A percentile compares a stretch with the other conserved stretches of the same genome.
Conservation (phyloP, 2,113 vertebrate genomes). For the Cathartes aura region DNA sequence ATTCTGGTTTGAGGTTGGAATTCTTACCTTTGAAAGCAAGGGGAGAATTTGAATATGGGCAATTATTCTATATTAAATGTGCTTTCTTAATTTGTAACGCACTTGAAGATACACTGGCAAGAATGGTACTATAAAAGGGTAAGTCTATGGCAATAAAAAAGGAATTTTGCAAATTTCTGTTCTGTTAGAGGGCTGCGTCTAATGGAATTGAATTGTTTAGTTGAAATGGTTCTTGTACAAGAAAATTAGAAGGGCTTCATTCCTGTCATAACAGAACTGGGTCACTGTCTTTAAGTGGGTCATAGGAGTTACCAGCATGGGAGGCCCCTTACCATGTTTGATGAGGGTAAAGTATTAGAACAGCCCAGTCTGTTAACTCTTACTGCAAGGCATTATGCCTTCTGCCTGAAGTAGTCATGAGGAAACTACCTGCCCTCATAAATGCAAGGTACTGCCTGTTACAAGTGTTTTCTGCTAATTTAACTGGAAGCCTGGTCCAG, state of each 20-base stretch:
- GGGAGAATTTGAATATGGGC: background rate
- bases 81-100: background rate
- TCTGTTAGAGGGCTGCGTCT: background rate
- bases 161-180: background rate
- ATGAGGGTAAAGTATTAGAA: background rate
- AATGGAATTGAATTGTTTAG: background rate
- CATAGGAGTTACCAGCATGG: constrained; percentile 38
- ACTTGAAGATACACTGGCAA: background rate
- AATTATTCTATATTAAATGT: background rate
- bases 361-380: background rate
- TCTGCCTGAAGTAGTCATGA: background rate
- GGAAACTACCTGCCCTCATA: rapidly evolving
- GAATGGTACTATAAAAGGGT: background rate
- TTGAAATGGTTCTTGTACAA: background rate
- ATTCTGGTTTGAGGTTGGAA: background rate
- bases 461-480: background rate
- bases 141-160: background rate
- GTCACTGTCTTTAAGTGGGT: constrained; percentile 65
- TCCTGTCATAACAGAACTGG: constrained; percentile 48
- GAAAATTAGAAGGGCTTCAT: constrained; percentile 29
- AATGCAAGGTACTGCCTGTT: background rate
- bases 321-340: background rate
- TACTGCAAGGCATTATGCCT: background rate
- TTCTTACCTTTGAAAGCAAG: background rate
- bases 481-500: background rate